Evolutionary conservation across 2,797 vertebrate genomes (phyloP).

Genomic region (Coccyzus lansbergi): DNA sequence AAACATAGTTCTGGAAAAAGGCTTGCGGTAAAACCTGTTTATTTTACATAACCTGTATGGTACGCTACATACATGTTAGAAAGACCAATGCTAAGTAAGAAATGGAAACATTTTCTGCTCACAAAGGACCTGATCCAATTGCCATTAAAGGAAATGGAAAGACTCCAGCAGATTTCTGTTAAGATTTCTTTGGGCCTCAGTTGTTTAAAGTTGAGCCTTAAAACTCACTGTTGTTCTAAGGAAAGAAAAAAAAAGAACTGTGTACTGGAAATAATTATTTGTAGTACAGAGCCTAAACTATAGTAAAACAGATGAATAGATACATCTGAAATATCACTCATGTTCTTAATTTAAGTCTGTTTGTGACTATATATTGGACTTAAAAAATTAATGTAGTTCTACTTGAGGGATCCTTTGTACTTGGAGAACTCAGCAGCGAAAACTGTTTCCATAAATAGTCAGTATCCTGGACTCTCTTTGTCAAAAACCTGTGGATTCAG

Average conservation of each 20-base stretch:
- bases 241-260: not conserved
- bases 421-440: not conserved
- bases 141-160: not conserved
- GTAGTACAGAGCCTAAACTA: not conserved
- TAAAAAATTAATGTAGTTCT: not conserved
- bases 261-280: not conserved
- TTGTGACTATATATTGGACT: not conserved
- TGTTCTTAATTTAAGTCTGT: not conserved
- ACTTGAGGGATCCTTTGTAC: not conserved
- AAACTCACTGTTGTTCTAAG: not conserved
- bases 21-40: conserved; percentile 81
- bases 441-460: not conserved
- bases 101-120: not conserved
- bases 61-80: not conserved
- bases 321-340: not conserved
- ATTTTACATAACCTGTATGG: not conserved
- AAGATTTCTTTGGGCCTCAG: not conserved
- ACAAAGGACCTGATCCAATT: not conserved
- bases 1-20: conserved; percentile 88
- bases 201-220: not conserved
- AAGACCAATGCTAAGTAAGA: not conserved
- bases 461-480: not conserved
- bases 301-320: not conserved
- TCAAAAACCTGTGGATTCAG: not conserved
- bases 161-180: not conserved